Percentiles rank a stretch among this genome's conserved stretches.
Evolutionary conservation across 2,113 vertebrate species (phyloP).

Genomic region (Megaceryle torquata): DNA sequence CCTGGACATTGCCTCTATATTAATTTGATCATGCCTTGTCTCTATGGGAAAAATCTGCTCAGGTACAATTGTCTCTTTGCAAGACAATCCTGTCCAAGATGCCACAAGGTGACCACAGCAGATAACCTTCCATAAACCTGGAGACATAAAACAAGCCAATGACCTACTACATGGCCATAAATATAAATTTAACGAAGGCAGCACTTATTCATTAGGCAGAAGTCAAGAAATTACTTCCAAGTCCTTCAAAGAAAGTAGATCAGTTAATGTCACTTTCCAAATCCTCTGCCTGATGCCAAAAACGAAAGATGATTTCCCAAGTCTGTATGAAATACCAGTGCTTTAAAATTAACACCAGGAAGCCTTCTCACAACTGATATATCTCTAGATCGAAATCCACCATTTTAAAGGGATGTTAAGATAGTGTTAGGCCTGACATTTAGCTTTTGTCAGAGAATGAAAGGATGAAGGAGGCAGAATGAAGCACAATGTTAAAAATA

Average conservation of each 20-base stretch:
- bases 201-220: slow-evolving; percentile 66
- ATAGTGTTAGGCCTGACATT: not conserved
- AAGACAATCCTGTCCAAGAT: slow-evolving; percentile 16
- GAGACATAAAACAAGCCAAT: slow-evolving; percentile 68
- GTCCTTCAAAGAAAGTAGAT: slow-evolving; percentile 71
- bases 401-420: slow-evolving; percentile 8
- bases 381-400: not conserved
- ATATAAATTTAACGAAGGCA: slow-evolving; percentile 70
- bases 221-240: slow-evolving; percentile 71
- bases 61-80: slow-evolving; percentile 25
- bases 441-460: slow-evolving; percentile 11
- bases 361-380: not conserved
- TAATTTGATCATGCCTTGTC: slow-evolving; percentile 50
- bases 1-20: not conserved
- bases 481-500: not conserved
- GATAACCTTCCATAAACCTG: slow-evolving; percentile 66
- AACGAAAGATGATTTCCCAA: slow-evolving; percentile 35
- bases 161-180: slow-evolving; percentile 64
- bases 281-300: slow-evolving; percentile 45
- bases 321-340: slow-evolving; percentile 50
- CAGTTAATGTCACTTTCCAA: slow-evolving; percentile 47
- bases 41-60: slow-evolving; percentile 11
- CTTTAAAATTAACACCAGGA: slow-evolving; percentile 46
- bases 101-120: slow-evolving; percentile 63
- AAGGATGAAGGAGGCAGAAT: not conserved